These are phyloP conservation scores for Ptychodera flava DNA, from an alignment of 35 echinoderm and acorn worm genomes.

Conservation along the genomic window DNA sequence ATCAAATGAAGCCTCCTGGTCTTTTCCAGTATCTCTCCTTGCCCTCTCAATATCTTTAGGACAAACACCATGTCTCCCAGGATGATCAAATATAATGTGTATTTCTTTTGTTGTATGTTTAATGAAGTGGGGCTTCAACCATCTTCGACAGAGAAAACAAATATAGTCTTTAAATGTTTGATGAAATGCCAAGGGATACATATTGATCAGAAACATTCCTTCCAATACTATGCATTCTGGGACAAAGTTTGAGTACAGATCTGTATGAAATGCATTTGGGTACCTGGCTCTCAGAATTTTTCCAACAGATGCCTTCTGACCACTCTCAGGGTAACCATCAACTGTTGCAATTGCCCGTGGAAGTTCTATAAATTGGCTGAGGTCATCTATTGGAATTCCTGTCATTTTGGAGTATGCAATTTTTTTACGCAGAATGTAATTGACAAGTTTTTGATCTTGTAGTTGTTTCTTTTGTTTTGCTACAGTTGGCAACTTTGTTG, in stretches of 20 bases:
- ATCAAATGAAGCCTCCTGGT: neutral
- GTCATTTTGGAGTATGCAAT: constrained; percentile 17
- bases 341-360: constrained; percentile 18
- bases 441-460: constrained; percentile 16
- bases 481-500: too few relatives aligned
- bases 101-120: constrained; percentile 19
- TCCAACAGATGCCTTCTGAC: constrained; percentile 4
- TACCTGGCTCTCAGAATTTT: constrained; percentile 10
- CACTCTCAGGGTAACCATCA: constrained; percentile 10
- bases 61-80: too few relatives aligned
- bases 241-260: neutral
- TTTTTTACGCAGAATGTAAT: too few relatives aligned
- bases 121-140: neutral
- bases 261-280: neutral
- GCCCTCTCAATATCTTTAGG: too few relatives aligned
- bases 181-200: constrained; percentile 17
- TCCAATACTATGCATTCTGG: constrained; percentile 14
- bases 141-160: constrained; percentile 20
- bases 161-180: constrained; percentile 29
- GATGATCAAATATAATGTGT: too few relatives aligned
- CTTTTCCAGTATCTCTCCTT: neutral
- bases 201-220: constrained; percentile 34
- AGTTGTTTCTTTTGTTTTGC: too few relatives aligned
- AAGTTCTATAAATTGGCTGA: constrained; percentile 23
- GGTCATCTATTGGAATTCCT: neutral